These are phyloP conservation scores for Capitella teleta DNA, from an alignment of 1,140 invertebrate species.

Conservation along the genomic window DNA sequence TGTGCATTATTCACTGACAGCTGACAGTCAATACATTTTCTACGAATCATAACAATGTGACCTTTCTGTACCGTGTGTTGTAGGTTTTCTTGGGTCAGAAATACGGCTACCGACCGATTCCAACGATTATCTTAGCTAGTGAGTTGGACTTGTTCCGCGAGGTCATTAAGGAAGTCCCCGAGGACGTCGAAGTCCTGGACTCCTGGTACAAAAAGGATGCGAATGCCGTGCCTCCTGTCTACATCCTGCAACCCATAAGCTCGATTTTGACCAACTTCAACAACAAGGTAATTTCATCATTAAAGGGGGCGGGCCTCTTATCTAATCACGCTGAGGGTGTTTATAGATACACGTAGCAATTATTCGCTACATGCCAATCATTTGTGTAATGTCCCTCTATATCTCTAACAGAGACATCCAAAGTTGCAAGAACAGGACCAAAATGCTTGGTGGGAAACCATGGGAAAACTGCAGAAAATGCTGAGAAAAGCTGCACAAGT, in stretches of 20 bases:
- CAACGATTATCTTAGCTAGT: slow-evolving; percentile 64
- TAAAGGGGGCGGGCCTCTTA: not conserved
- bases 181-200: slow-evolving; percentile 1
- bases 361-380: not conserved
- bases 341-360: not conserved
- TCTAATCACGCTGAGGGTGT: not conserved
- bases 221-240: slow-evolving; percentile 82
- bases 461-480: slow-evolving; percentile 87
- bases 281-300: slow-evolving; percentile 64
- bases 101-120: slow-evolving; percentile 92
- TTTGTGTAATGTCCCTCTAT: not conserved
- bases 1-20: too few relatives aligned
- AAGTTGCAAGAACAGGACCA: slow-evolving; percentile 9
- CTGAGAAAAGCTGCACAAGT: slow-evolving; percentile 81
- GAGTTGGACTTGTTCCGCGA: slow-evolving; percentile 78
- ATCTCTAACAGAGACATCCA: slow-evolving; percentile 3
- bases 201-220: slow-evolving; percentile 90
- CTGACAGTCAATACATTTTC: not conserved
- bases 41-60: not conserved
- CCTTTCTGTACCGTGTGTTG: not conserved
- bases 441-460: slow-evolving; percentile 81
- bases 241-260: slow-evolving; percentile 89
- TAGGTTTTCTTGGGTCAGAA: slow-evolving; percentile 37
- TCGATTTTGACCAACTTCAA: slow-evolving; percentile 96
- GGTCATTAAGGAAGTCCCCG: slow-evolving; percentile 55